Conservation (phyloP, 2,113 vertebrate species). For the Neodon shergylaensis region DNA sequence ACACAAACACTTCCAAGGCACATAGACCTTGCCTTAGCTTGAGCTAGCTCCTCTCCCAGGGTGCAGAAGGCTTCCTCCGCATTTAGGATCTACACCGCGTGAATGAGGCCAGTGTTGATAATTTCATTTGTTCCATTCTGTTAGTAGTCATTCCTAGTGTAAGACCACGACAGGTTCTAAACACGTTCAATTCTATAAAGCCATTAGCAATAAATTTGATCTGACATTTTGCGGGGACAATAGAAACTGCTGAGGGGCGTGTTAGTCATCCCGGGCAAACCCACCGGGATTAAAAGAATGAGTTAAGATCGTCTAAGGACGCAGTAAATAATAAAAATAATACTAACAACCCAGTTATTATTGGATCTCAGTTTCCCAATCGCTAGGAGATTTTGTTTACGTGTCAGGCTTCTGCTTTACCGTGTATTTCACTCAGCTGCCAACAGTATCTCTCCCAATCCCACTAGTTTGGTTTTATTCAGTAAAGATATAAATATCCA, state of each 20-base stretch:
- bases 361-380: not conserved
- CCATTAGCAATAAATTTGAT: conserved; percentile 77
- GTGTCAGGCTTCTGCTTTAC: not conserved
- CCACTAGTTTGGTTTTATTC: not conserved
- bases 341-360: not conserved
- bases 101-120: conserved; percentile 27
- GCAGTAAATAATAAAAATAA: not conserved
- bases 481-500: not conserved
- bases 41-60: not conserved
- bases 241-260: conserved; percentile 59
- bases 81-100: conserved; percentile 20
- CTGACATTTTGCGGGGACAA: conserved; percentile 69
- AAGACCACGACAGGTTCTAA: conserved; percentile 71
- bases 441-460: not conserved
- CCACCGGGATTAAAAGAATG: conserved; percentile 60
- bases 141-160: conserved; percentile 60
- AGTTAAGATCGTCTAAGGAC: conserved; percentile 58
- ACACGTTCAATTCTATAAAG: conserved; percentile 69
- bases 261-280: conserved; percentile 71
- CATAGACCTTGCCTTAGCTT: not conserved
- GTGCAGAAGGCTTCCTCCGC: not conserved
- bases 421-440: not conserved
- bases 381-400: not conserved
- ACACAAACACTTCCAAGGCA: not conserved
- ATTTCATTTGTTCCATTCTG: conserved; percentile 67